phyloP scores from a whole-genome alignment of 1,140 invertebrate genomes.

The Cotesia chilonis region DNA sequence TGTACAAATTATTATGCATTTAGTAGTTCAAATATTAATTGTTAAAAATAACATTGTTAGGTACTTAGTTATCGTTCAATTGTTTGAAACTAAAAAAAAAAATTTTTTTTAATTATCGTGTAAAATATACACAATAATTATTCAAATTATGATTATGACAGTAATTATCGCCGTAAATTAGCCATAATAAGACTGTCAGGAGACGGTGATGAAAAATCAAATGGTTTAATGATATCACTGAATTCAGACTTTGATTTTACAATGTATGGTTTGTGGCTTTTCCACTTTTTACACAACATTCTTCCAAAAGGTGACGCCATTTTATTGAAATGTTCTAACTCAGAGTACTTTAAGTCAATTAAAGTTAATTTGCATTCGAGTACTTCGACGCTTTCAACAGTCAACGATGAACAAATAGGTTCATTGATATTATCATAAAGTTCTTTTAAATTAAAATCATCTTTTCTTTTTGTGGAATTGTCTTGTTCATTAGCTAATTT shows the following conservation, averaged over 20 bases:
- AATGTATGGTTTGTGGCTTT: slow-evolving; percentile 44
- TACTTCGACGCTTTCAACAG: not conserved
- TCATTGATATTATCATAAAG: slow-evolving; percentile 26
- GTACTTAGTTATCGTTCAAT: too few species aligned
- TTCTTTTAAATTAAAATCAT: slow-evolving; percentile 15
- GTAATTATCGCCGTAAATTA: slow-evolving; percentile 45
- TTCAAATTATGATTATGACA: not conserved
- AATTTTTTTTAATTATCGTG: too few species aligned
- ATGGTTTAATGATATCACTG: slow-evolving; percentile 50
- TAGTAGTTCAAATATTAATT: too few species aligned
- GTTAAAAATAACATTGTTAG: too few species aligned
- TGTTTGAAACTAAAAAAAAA: too few species aligned
- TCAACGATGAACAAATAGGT: slow-evolving; percentile 14
- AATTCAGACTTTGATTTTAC: slow-evolving; percentile 30
- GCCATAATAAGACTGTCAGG: slow-evolving; percentile 67
- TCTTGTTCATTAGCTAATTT: slow-evolving; percentile 15
- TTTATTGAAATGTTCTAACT: slow-evolving; percentile 44
- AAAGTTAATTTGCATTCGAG: slow-evolving; percentile 52
- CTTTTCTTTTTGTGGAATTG: not conserved
- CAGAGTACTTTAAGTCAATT: slow-evolving; percentile 40
- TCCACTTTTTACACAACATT: slow-evolving; percentile 62
- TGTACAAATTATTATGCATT: too few species aligned
- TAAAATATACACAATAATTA: too few species aligned
- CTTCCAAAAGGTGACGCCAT: slow-evolving; percentile 64
- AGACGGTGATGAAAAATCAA: slow-evolving; percentile 71